Conservation (phyloP, 2,113 vertebrate genomes). For the Marmota flaviventris region DNA sequence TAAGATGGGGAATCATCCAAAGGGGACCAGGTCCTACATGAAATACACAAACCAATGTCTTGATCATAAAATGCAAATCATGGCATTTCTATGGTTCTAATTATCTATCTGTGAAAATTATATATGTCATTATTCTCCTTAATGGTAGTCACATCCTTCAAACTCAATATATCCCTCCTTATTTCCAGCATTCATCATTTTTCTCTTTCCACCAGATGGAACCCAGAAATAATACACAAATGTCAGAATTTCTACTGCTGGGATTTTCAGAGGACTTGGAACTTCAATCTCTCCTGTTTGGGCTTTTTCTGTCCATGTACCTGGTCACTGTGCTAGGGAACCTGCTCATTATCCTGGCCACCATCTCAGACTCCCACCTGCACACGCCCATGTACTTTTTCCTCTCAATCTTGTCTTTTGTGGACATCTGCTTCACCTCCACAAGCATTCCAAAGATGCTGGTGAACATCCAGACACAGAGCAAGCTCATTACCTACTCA, state of each 20-base stretch:
- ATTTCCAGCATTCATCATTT: no score
- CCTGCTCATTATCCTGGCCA: neutral
- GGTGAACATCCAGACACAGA: neutral
- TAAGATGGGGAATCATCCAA: neutral
- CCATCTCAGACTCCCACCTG: neutral
- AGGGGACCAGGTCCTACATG: neutral
- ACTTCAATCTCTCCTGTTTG: neutral
- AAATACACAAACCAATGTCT: neutral
- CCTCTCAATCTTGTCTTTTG: neutral
- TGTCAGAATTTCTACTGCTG: conserved; percentile 53
- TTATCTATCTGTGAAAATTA: neutral
- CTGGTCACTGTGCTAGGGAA: neutral
- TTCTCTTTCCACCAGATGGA: neutral
- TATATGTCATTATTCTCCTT: neutral
- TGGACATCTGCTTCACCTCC: neutral
- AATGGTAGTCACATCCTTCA: neutral
- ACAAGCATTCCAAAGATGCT: neutral
- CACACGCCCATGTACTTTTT: neutral
- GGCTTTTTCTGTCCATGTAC: neutral
- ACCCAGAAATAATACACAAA: neutral
- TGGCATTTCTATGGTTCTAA: neutral
- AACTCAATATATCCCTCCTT: no score
- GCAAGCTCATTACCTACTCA: neutral
- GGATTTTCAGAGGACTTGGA: conserved; percentile 17
- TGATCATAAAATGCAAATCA: neutral